phyloP scores from a whole-genome alignment of 2,797 vertebrate species.

The Darevskia mixta region DNA sequence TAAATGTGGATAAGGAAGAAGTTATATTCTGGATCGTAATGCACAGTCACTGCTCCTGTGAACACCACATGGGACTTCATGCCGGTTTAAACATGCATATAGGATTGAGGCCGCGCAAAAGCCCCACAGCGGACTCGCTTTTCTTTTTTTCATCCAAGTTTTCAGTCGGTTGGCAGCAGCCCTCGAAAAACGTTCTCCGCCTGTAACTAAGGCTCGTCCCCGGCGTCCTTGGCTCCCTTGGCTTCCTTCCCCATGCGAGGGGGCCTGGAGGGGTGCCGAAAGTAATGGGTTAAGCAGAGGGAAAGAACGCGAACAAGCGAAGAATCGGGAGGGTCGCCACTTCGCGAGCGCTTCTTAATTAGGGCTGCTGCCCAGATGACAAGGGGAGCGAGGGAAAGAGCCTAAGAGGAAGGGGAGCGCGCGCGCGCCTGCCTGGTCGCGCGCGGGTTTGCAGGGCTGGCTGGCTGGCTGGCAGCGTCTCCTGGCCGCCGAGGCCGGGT shows the following conservation, averaged over 20 bases:
- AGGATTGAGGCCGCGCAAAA: neutral
- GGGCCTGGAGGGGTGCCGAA: neutral
- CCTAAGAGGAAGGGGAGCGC: neutral
- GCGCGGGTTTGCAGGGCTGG: neutral
- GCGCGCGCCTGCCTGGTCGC: neutral
- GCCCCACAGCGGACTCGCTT: neutral
- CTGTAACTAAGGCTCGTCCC: too few species aligned
- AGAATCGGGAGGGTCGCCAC: constrained; percentile 61
- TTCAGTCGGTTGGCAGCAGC: neutral
- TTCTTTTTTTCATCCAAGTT: neutral
- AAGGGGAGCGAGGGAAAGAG: constrained; percentile 60
- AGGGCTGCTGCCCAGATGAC: constrained; percentile 73
- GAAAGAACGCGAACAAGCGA: constrained; percentile 57
- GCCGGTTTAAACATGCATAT: neutral
- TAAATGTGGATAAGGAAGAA: too few species aligned
- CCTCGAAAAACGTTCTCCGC: neutral
- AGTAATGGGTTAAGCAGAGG: constrained; percentile 58
- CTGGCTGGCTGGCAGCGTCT: constrained; percentile 71
- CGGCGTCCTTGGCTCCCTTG: too few species aligned
- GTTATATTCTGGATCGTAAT: too few species aligned
- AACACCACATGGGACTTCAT: neutral
- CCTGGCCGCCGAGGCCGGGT: constrained; percentile 86
- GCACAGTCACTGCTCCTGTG: too few species aligned
- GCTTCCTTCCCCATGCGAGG: neutral
- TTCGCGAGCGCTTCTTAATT: constrained; percentile 86